Evolutionary conservation across 2,888 invertebrate genomes (phyloP).

Genomic region (Athripsodes cinereus): DNA sequence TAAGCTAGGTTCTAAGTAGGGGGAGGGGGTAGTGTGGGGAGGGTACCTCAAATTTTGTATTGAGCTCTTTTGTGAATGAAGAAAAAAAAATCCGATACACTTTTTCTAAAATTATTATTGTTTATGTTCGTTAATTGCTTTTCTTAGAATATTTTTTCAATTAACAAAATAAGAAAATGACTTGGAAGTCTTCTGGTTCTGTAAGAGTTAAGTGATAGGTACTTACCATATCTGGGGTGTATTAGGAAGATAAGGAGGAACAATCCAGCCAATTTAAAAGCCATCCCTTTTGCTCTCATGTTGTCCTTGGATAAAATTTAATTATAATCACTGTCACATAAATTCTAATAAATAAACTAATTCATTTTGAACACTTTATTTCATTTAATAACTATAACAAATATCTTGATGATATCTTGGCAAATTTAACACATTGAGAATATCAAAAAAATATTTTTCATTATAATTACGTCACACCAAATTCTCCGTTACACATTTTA

Average conservation of each 20-base stretch:
- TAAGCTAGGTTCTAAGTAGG: no score
- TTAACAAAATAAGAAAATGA: no score
- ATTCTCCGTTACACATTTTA: constrained; percentile 16
- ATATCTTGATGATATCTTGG: neutral
- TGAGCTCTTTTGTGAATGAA: no score
- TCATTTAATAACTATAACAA: neutral
- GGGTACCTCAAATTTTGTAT: no score
- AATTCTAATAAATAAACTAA: neutral
- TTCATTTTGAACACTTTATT: neutral
- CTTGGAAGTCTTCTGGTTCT: no score
- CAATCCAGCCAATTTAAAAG: constrained; percentile 17
- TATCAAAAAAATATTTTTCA: neutral
- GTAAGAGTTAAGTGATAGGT: no score
- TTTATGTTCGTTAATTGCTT: no score
- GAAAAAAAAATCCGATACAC: no score
- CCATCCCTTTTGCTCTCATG: constrained; percentile 13
- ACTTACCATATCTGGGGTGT: constrained; percentile 21
- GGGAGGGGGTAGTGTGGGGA: no score
- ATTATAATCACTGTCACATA: constrained; percentile 1
- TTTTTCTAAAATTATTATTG: no score
- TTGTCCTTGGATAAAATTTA: neutral
- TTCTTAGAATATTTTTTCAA: no score
- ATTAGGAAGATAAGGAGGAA: constrained; percentile 15
- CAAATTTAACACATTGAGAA: neutral
- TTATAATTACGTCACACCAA: constrained; percentile 12